Conservation (phyloP, 2,888 invertebrate genomes). For the Drosophila flavopinicola region DNA sequence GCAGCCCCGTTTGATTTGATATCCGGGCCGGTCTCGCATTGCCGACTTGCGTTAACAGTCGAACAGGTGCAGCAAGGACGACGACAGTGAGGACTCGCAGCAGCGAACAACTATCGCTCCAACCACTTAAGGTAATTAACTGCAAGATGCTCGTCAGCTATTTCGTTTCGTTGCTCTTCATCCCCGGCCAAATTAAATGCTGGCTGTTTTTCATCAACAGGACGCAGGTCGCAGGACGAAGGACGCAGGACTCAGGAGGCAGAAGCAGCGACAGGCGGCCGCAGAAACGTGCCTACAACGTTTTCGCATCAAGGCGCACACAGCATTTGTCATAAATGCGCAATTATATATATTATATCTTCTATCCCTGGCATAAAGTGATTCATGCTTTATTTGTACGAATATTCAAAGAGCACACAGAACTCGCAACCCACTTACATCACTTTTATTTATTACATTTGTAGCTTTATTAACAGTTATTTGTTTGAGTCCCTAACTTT, state of each 20-base stretch:
- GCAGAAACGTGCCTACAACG: conserved; percentile 68
- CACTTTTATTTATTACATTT: too few species aligned
- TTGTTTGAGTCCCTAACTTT: too few species aligned
- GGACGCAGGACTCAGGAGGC: conserved; percentile 2
- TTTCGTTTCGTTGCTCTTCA: conserved; percentile 7
- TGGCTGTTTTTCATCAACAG: conserved; percentile 47
- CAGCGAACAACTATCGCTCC: conserved; percentile 46
- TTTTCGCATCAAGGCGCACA: conserved; percentile 63
- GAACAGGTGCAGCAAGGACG: conserved; percentile 54
- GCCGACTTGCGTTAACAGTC: background rate
- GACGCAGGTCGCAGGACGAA: conserved; percentile 4
- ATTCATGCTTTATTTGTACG: conserved; percentile 39
- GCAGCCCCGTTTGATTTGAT: conserved; percentile 70
- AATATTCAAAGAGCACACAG: conserved; percentile 40
- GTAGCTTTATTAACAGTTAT: too few species aligned
- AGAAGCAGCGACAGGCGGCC: conserved; percentile 5
- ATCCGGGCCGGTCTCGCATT: background rate
- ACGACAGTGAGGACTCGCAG: conserved; percentile 9
- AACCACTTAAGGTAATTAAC: conserved; percentile 75
- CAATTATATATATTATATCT: conserved; percentile 37
- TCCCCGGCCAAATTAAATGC: conserved; percentile 48
- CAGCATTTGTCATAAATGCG: conserved; percentile 67
- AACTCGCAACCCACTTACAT: too few species aligned
- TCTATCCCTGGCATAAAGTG: too few species aligned
- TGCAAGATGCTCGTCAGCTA: conserved; percentile 57